phyloP scores from a whole-genome alignment of 2,888 invertebrate species.

The Drosophila subsilvestris region DNA sequence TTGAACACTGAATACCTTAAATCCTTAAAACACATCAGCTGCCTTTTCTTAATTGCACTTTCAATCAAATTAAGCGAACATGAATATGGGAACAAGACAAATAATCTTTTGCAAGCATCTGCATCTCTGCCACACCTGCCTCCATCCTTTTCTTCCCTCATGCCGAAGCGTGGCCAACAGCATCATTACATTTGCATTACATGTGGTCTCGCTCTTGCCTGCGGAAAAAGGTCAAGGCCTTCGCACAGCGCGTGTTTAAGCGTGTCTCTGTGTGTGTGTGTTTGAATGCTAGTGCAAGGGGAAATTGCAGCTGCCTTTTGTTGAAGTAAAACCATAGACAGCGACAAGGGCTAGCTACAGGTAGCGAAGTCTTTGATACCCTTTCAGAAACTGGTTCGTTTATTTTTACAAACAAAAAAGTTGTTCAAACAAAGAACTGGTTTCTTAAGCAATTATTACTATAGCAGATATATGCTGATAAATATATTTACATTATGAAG shows the following conservation, averaged over 20 bases:
- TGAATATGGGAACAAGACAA: background rate
- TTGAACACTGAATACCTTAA: background rate
- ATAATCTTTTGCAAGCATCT: background rate
- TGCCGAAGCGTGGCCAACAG: slow-evolving; percentile 20
- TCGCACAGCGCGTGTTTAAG: slow-evolving; percentile 8
- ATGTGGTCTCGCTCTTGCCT: slow-evolving; percentile 16
- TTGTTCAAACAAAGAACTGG: background rate
- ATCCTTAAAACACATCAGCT: background rate
- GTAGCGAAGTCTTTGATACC: background rate
- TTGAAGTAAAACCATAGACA: background rate
- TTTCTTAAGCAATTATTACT: background rate
- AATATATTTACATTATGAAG: too few species aligned
- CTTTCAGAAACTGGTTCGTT: background rate
- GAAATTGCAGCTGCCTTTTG: slow-evolving; percentile 27
- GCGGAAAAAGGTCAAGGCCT: slow-evolving; percentile 68
- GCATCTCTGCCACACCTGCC: background rate
- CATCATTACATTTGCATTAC: slow-evolving; percentile 33
- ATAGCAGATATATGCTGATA: too few species aligned
- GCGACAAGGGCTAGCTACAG: background rate
- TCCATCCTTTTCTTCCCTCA: background rate
- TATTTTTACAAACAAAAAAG: too few species aligned
- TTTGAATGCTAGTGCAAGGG: background rate
- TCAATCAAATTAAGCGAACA: background rate
- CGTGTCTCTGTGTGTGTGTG: slow-evolving; percentile 6
- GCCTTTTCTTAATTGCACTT: background rate